Base-by-base conservation (phyloP, 2,797 vertebrate genomes). In the Zenarchopterus dispar region DNA sequence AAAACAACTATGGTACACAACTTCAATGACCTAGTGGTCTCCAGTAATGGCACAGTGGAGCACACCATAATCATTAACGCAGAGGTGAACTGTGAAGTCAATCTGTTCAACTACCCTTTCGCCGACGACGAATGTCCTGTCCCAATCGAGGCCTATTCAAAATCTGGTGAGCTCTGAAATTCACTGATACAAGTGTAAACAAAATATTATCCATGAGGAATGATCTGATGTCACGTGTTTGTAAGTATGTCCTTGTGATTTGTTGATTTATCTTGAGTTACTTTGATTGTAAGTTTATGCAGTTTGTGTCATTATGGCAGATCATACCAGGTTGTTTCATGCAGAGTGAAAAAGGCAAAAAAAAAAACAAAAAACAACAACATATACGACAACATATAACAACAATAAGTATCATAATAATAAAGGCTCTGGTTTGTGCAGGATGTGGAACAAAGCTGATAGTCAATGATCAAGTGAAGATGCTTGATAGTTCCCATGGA, bases 61-160 rank as follows among this genome's bases (percentile, higher is more conserved):
- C 90, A 93, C 67, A 3, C 0, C 0, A 54, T 92, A 46, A 50
- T 76, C 46, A 67, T 93, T 16, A 77, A 58, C 5, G 81, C 89
- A 2, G 74, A 70, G 19, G 81, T 93, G 10, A 61, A 76, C 80
- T 94, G 93, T 64, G 86, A 86, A 16, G 62, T 94, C 73, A 92
- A 93, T 70, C 70, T 93, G 19, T 92, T 93, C 73, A 92, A 82
- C 57, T 93, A 92, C 36, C 92, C 93, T 5, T 93, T 91, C 3
- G 81, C 88, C 18, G 13, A 1, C 7, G 92, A 93, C 10, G 1
- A 2, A 0, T 94, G 93, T 31, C 90, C 91, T 0, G 84, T 93
- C 0, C 88, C 85, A 0, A 55, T 94, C 47, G 83, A 93, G 21
- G 77, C 78, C 52, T 92, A 86, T 84, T n/a, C 49, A 6, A 0